Evolutionary conservation across 2,888 invertebrate species (phyloP).

Genomic region (Colostygia pectinataria): DNA sequence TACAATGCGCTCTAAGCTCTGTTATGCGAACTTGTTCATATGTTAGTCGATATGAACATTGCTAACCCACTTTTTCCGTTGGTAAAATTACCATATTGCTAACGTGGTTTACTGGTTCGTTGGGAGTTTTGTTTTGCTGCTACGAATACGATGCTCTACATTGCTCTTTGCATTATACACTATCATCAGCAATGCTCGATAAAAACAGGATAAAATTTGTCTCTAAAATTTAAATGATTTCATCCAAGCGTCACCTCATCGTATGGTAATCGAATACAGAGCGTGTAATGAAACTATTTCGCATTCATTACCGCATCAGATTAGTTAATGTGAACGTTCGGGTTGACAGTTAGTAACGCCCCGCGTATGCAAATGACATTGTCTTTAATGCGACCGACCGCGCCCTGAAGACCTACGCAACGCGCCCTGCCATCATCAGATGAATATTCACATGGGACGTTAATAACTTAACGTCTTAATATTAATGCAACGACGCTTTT

Average conservation of each 20-base stretch:
- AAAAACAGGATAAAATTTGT: too few relatives aligned
- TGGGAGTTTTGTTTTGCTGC: slow-evolving; percentile 7
- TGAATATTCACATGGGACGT: slow-evolving; percentile 75
- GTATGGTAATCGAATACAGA: slow-evolving; percentile 45
- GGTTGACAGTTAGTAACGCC: slow-evolving; percentile 78
- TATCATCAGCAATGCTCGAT: too few relatives aligned
- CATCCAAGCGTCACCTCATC: slow-evolving; percentile 12
- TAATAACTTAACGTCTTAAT: slow-evolving; percentile 34
- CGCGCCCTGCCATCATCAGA: slow-evolving; percentile 59
- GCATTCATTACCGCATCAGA: slow-evolving; percentile 63
- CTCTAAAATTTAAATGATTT: too few relatives aligned
- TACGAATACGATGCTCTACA: slow-evolving; percentile 1
- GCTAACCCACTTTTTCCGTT: slow-evolving; percentile 56
- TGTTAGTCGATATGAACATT: slow-evolving; percentile 67
- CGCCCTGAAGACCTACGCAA: slow-evolving; percentile 71
- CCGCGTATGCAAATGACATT: slow-evolving; percentile 77
- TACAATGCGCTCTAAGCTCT: slow-evolving; percentile 73
- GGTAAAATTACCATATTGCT: slow-evolving; percentile 56
- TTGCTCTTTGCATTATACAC: slow-evolving; percentile 1
- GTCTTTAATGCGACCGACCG: slow-evolving; percentile 74
- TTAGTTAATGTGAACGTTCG: slow-evolving; percentile 78
- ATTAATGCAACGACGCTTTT: slow-evolving; percentile 1
- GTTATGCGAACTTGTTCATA: slow-evolving; percentile 61
- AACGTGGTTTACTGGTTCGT: slow-evolving; percentile 16
- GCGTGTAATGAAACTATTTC: slow-evolving; percentile 64